These are phyloP conservation scores for Fratercula arctica DNA, from an alignment of 2,797 vertebrate species.

Conservation along the genomic window DNA sequence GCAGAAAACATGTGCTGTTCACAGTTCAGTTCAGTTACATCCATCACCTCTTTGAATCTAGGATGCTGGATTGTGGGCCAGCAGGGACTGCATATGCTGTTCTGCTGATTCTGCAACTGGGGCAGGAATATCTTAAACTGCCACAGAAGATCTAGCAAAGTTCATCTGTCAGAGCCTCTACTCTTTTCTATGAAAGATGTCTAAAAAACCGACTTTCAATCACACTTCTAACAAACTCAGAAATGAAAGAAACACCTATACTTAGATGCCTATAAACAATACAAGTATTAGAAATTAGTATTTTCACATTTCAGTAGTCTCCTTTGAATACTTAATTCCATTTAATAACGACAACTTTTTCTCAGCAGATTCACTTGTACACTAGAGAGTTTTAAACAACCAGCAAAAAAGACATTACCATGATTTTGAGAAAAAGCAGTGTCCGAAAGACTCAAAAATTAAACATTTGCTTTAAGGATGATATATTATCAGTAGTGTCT, in stretches of 20 bases:
- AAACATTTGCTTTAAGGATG: not conserved
- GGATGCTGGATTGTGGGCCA: not conserved
- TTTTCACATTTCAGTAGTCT: not conserved
- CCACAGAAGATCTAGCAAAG: not conserved
- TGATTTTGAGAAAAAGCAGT: not conserved
- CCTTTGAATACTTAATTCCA: not conserved
- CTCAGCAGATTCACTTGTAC: not conserved
- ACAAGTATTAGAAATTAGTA: not conserved
- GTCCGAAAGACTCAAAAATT: not conserved
- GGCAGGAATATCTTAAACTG: not conserved
- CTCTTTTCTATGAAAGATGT: not conserved
- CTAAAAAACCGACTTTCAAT: not conserved
- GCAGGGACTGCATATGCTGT: not conserved
- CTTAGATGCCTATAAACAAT: not conserved
- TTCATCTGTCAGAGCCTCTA: not conserved
- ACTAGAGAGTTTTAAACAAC: not conserved
- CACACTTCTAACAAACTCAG: not conserved
- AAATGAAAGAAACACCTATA: not conserved
- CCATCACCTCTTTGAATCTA: not conserved
- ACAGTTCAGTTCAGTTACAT: not conserved
- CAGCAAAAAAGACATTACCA: not conserved
- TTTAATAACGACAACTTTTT: not conserved
- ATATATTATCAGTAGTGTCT: not conserved
- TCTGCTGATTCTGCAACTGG: not conserved
- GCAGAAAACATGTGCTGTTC: not conserved